A percentile compares a stretch with the other conserved stretches of the same genome.
Evolutionary conservation across 2,797 vertebrate species (phyloP).

Genomic region (Acomys russatus): DNA sequence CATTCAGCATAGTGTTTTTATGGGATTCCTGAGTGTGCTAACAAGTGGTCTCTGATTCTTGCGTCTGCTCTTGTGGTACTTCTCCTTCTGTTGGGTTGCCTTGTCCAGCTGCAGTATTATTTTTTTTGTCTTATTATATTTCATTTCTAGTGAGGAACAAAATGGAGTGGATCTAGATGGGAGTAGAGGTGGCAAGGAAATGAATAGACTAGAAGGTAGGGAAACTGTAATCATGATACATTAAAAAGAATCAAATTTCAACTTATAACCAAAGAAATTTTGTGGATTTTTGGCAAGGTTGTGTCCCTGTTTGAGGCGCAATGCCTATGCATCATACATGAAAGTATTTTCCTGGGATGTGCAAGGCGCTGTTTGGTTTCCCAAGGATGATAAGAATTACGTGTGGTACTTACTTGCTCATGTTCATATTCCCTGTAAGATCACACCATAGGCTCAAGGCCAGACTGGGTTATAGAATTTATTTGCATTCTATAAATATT

Average conservation of each 20-base stretch:
- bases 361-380: background rate
- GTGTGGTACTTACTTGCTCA: background rate
- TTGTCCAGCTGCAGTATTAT: background rate
- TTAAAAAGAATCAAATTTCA: background rate
- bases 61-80: background rate
- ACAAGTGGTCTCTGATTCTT: background rate
- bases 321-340: background rate
- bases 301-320: background rate
- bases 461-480: background rate
- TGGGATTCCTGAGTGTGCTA: background rate
- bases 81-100: background rate
- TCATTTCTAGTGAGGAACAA: background rate
- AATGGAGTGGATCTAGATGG: background rate
- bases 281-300: background rate
- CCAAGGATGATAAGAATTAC: background rate
- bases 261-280: background rate
- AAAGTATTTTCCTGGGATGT: background rate
- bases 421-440: background rate
- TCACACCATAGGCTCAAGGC: background rate
- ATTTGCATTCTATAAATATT: background rate
- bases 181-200: background rate
- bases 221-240: background rate
- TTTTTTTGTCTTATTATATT: background rate
- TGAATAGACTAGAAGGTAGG: rapidly evolving
- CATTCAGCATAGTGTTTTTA: background rate